A percentile compares a stretch with the other conserved stretches of the same genome.
phyloP scores from a whole-genome alignment of 2,797 vertebrate genomes.

The Ibycter americanus region DNA sequence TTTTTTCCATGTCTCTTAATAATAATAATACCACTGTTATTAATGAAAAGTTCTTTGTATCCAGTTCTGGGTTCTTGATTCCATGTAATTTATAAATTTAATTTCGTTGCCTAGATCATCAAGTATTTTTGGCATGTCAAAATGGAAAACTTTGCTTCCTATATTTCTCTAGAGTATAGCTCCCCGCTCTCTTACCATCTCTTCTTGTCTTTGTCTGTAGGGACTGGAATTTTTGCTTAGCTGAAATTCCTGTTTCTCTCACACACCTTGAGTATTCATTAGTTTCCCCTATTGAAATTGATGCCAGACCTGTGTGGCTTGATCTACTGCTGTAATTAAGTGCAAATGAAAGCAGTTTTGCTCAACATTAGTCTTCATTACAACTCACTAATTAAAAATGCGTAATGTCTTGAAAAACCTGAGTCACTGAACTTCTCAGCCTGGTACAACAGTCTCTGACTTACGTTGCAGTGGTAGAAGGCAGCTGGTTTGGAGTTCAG shows the following conservation, averaged over 20 bases:
- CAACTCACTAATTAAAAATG: constrained; percentile 36
- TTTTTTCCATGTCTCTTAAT: neutral
- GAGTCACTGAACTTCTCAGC: constrained; percentile 39
- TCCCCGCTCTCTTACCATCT: neutral
- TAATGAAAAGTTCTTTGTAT: neutral
- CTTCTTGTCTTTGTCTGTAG: constrained; percentile 4
- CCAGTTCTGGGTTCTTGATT: neutral
- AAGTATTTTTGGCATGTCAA: neutral
- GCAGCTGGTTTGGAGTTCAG: neutral
- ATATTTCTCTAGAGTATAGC: neutral
- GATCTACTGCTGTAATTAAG: constrained; percentile 62
- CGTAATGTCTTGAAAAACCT: constrained; percentile 35
- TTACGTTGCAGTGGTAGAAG: neutral
- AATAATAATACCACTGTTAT: neutral
- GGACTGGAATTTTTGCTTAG: constrained; percentile 33
- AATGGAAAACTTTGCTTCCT: neutral
- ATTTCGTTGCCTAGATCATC: neutral
- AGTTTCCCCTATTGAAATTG: constrained; percentile 33
- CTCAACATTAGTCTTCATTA: constrained; percentile 3
- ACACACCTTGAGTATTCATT: constrained; percentile 40
- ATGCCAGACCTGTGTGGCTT: constrained; percentile 58
- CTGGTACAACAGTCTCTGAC: neutral
- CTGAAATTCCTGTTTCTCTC: constrained; percentile 64
- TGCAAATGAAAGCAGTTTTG: constrained; percentile 66
- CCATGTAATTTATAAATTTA: neutral